These are phyloP conservation scores for Brachypteracias leptosomus DNA, from an alignment of 2,113 vertebrate genomes.

Conservation along the genomic window DNA sequence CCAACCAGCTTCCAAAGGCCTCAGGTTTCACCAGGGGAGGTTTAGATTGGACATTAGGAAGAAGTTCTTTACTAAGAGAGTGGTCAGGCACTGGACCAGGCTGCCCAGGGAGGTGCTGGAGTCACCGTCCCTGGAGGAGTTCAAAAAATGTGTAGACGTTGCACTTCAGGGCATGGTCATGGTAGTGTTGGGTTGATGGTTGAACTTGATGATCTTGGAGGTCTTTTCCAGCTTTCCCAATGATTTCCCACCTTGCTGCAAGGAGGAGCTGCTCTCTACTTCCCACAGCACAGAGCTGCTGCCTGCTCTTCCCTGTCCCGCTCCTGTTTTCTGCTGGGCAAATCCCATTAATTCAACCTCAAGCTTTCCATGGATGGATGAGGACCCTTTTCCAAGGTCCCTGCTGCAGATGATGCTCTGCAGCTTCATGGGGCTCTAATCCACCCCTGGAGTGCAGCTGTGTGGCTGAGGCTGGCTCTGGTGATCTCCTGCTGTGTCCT, in stretches of 20 bases:
- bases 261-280: rapidly evolving
- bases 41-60: too few species aligned
- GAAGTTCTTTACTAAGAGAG: too few species aligned
- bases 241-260: rapidly evolving
- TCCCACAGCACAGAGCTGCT: neutral
- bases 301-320: neutral
- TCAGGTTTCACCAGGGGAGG: too few species aligned
- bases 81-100: too few species aligned
- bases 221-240: too few species aligned
- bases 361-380: rapidly evolving
- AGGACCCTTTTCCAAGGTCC: neutral
- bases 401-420: neutral
- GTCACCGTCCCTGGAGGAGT: too few species aligned
- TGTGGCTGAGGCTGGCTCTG: neutral
- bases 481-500: neutral
- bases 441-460: neutral
- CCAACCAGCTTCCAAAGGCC: neutral
- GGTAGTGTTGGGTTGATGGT: too few species aligned
- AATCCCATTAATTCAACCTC: neutral
- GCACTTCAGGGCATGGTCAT: too few species aligned
- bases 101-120: too few species aligned
- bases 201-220: too few species aligned
- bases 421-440: neutral
- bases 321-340: neutral
- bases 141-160: too few species aligned